phyloP scores from a whole-genome alignment of 2,797 vertebrate genomes.

The Semotilus atromaculatus region DNA sequence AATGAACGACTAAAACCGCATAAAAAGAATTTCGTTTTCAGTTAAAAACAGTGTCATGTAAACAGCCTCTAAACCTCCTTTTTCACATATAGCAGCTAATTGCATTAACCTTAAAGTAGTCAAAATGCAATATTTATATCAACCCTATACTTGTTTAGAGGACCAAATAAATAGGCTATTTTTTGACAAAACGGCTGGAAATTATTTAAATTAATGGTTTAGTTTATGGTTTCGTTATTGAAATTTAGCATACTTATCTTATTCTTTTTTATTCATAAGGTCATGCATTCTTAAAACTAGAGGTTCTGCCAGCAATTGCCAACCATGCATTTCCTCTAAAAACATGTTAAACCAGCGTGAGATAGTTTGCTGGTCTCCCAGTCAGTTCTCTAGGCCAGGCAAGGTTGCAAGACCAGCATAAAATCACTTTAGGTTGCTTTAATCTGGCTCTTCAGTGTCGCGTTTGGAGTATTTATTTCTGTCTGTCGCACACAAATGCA shows the following conservation, averaged over 20 bases:
- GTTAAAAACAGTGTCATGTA: no score
- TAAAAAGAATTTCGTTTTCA: no score
- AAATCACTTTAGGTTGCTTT: neutral
- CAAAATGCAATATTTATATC: neutral
- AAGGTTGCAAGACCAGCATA: neutral
- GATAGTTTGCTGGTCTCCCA: neutral
- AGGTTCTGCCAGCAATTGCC: neutral
- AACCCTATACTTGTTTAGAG: neutral
- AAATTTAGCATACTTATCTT: neutral
- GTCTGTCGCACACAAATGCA: slow-evolving; percentile 12
- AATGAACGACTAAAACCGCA: no score
- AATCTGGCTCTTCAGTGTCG: neutral
- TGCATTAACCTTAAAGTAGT: neutral
- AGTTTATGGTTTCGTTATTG: no score
- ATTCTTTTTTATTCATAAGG: neutral
- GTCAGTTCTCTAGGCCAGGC: neutral
- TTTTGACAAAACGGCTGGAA: neutral
- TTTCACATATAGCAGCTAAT: neutral
- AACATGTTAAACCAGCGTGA: neutral
- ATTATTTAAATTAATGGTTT: neutral
- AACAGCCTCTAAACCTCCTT: neutral
- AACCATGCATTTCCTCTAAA: no score
- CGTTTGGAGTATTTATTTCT: neutral
- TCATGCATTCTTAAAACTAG: neutral
- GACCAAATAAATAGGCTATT: neutral